These are phyloP conservation scores for Phataginus tricuspis DNA, from an alignment of 2,797 vertebrate species.

Conservation along the genomic window DNA sequence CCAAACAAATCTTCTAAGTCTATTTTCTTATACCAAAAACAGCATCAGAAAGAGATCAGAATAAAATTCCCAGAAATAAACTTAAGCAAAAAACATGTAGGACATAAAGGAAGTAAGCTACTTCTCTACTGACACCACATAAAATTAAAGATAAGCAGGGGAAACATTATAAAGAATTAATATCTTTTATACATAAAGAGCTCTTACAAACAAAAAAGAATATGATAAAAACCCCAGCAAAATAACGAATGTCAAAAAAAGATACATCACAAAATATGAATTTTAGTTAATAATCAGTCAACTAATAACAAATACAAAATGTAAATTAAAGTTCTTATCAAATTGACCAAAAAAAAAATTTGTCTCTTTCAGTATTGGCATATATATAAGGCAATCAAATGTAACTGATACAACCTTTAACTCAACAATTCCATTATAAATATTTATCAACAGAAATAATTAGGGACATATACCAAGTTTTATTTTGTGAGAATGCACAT, in stretches of 20 bases:
- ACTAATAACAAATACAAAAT: neutral
- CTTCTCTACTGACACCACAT: neutral
- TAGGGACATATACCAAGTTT: neutral
- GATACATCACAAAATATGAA: neutral
- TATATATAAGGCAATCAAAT: neutral
- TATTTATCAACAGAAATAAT: constrained; percentile 3
- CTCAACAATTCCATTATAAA: neutral
- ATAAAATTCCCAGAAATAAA: constrained; percentile 63
- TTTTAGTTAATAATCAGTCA: neutral
- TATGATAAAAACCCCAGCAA: neutral
- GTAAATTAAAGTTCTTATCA: neutral
- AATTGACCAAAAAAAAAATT: neutral
- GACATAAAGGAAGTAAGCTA: neutral
- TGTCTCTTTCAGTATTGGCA: neutral
- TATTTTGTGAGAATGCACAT: constrained; percentile 21
- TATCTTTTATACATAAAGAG: neutral
- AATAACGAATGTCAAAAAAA: neutral
- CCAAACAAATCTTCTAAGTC: constrained; percentile 50
- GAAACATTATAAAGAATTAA: neutral
- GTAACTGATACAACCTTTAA: neutral
- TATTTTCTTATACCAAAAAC: constrained; percentile 45
- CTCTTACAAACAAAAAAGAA: neutral
- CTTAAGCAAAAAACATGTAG: neutral
- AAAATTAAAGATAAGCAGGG: constrained; percentile 39
- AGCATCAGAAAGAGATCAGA: constrained; percentile 42